A percentile compares a stretch with the other conserved stretches of the same genome.
These are phyloP conservation scores for Dryas iulia DNA, from an alignment of 1,140 invertebrate species.

Conservation along the genomic window DNA sequence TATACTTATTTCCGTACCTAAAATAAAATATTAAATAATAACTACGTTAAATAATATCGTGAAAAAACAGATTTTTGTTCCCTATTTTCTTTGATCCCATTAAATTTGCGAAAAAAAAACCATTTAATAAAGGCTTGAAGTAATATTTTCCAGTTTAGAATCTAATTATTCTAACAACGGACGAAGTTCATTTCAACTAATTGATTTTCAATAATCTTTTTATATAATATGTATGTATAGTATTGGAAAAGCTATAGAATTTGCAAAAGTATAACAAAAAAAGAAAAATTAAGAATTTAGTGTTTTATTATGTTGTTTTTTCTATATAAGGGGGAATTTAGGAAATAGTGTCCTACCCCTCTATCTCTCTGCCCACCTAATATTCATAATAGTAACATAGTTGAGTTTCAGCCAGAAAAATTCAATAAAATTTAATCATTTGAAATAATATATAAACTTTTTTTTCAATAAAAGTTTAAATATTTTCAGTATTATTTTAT, in stretches of 20 bases:
- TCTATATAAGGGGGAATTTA: too few species aligned
- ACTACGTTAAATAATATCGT: slow-evolving; percentile 40
- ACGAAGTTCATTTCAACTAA: neutral
- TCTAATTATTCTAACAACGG: neutral
- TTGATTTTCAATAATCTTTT: neutral
- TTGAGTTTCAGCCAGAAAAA: too few species aligned
- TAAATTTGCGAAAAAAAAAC: neutral
- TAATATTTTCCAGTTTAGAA: neutral
- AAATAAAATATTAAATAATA: slow-evolving; percentile 56
- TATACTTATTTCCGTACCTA: slow-evolving; percentile 57
- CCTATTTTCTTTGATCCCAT: slow-evolving; percentile 32
- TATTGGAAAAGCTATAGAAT: neutral
- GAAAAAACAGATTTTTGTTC: slow-evolving; percentile 47
- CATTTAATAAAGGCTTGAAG: neutral
- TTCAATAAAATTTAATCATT: too few species aligned
- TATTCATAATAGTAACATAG: too few species aligned
- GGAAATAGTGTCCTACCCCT: too few species aligned
- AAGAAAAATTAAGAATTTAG: too few species aligned
- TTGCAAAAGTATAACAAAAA: neutral
- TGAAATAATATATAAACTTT: too few species aligned
- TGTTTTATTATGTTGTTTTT: too few species aligned
- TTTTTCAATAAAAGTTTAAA: too few species aligned
- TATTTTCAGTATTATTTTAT: too few species aligned
- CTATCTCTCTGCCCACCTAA: too few species aligned
- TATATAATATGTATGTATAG: too few species aligned